Conservation (phyloP, 2,888 invertebrate genomes). For the Rhagonycha fulva region DNA sequence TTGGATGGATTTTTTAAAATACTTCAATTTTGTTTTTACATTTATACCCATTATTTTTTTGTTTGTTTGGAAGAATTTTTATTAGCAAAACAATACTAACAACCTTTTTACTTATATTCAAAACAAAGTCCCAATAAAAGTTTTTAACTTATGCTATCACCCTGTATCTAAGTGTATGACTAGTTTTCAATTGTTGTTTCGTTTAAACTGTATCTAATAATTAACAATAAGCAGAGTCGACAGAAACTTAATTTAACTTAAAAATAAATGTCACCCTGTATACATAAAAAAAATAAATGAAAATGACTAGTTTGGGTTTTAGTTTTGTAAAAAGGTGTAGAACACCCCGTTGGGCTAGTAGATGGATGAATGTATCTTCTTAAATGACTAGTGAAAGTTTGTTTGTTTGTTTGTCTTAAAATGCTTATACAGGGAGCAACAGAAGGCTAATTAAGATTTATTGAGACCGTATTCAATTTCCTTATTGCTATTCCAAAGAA, state of each 20-base stretch:
- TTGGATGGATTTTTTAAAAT: constrained; percentile 2
- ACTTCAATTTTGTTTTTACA: not conserved
- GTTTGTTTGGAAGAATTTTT: not conserved
- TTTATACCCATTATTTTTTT: not conserved
- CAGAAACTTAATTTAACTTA: not conserved
- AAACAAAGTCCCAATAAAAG: not conserved
- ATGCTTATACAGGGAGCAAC: not conserved
- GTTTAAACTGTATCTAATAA: not conserved
- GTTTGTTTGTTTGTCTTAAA: not conserved
- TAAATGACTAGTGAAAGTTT: not conserved
- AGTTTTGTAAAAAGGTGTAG: not conserved
- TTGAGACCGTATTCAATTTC: not conserved
- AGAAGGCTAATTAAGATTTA: not conserved
- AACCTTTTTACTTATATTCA: not conserved
- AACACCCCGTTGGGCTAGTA: not conserved
- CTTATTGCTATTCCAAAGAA: not conserved
- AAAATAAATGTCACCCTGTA: not conserved
- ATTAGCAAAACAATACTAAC: not conserved
- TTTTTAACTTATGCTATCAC: not conserved
- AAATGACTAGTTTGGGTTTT: not conserved
- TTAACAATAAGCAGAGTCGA: not conserved
- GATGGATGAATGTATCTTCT: not conserved
- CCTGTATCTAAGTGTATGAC: not conserved
- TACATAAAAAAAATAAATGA: not conserved
- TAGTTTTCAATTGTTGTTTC: not conserved